Evolutionary conservation across 2,797 vertebrate species (phyloP).

Genomic region (Etheostoma perlongum): DNA sequence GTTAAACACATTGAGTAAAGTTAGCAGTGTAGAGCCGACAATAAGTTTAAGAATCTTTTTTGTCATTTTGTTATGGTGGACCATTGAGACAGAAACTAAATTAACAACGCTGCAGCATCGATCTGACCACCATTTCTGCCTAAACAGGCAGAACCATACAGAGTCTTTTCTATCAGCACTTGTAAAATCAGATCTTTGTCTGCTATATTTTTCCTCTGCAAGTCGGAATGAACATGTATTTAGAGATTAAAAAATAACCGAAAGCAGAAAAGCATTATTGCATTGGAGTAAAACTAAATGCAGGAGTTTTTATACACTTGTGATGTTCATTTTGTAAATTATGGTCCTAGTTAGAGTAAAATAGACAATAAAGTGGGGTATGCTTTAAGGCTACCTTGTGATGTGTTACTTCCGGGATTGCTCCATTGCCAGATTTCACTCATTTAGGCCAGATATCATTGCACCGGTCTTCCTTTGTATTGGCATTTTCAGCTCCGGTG

Average conservation of each 20-base stretch:
- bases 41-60: conserved; percentile 13
- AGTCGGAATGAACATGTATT: not conserved
- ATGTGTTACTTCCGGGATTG: no score
- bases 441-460: no score
- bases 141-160: not conserved
- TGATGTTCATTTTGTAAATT: no score
- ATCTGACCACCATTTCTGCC: not conserved
- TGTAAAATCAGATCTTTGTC: not conserved
- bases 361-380: no score
- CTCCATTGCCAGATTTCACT: no score
- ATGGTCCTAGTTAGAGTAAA: no score
- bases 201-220: not conserved
- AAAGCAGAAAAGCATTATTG: not conserved
- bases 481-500: no score
- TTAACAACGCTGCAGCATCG: not conserved
- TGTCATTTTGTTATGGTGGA: no score
- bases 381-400: no score
- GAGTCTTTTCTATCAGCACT: not conserved
- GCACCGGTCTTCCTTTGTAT: no score
- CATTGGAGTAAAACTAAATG: not conserved
- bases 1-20: not conserved
- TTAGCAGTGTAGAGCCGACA: not conserved
- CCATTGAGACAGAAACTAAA: not conserved
- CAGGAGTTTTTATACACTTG: no score
- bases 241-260: not conserved